Conservation (phyloP, 2,888 invertebrate species). For the Nephrotoma guestfalica region DNA sequence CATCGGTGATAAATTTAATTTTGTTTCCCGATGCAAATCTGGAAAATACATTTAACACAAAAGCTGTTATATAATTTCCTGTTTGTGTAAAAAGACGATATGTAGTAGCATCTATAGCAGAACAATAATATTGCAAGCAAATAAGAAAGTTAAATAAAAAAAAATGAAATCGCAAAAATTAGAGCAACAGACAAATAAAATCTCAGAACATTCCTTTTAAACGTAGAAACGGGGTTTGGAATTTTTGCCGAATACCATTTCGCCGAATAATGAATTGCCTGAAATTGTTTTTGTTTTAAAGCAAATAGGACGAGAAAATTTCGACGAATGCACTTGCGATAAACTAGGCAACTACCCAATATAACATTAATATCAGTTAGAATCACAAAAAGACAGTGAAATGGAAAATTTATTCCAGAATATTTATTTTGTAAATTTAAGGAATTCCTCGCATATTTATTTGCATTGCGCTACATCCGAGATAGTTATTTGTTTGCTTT, state of each 20-base stretch:
- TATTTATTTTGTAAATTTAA: background rate
- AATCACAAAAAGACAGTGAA: background rate
- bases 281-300: background rate
- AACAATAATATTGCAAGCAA: background rate
- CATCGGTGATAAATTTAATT: conserved; percentile 57
- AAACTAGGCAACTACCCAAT: background rate
- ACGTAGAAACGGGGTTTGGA: background rate
- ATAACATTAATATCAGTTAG: background rate
- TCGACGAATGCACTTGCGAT: background rate
- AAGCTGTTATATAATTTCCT: background rate
- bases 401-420: background rate
- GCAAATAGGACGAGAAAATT: background rate
- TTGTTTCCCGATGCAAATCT: conserved; percentile 75
- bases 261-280: background rate
- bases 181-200: background rate
- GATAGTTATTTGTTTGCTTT: background rate
- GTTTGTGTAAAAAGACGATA: background rate
- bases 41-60: conserved; percentile 16
- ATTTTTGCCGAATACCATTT: background rate
- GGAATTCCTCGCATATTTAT: background rate
- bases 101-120: background rate
- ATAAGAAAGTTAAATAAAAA: background rate
- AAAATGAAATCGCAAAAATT: background rate
- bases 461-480: background rate
- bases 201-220: background rate